Base-by-base conservation (phyloP, 2,888 invertebrate species). In the Sclerodermus sp. region DNA sequence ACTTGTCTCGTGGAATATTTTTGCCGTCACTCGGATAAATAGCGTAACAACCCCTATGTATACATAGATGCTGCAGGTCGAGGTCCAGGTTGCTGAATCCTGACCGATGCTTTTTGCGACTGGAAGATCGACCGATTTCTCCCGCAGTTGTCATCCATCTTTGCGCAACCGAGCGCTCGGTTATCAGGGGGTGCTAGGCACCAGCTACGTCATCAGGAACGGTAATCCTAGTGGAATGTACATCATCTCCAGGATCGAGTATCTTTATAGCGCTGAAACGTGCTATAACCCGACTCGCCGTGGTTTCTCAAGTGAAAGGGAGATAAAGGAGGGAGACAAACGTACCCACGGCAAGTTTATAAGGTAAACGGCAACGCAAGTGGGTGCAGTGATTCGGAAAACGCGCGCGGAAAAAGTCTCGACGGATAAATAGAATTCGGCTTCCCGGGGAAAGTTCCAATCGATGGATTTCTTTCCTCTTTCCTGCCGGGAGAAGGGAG, bases 261-360 rank as follows among this genome's bases (percentile, higher is more conserved):
- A 49, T 58, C 57, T 57, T 57, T 43, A 31, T 46, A 53, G 43
- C 47, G 57, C 45, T 54, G 45, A 55, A 53, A 46, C 48, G 40
- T 41, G 54, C 18, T 42, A 13, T 29, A 23, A 12, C 47, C 15
- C 31, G 23, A n/a, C n/a, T n/a, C 36, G 39, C 30, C 41, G 48
- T 58, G 58, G 47, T 45, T 49, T 50, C 17, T 50, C 44, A 49
- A 55, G 53, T 48, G 58, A 60, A 58, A 60, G 42, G 36, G 18
- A 58, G 58, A 60, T 61, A 60, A 61, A 61, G 51, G 49, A 42
- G 49, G 8, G 18, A 42, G 45, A 52, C 55, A 32, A 51, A 53
- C 43, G 42, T 34, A 34, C 47, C 29, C 18, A 8, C 13, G 39
- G 43, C 44, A 48, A 52, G 48, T 53, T 49, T 40, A 43, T 34